phyloP scores from a whole-genome alignment of 2,113 vertebrate species.

The Riparia riparia region DNA sequence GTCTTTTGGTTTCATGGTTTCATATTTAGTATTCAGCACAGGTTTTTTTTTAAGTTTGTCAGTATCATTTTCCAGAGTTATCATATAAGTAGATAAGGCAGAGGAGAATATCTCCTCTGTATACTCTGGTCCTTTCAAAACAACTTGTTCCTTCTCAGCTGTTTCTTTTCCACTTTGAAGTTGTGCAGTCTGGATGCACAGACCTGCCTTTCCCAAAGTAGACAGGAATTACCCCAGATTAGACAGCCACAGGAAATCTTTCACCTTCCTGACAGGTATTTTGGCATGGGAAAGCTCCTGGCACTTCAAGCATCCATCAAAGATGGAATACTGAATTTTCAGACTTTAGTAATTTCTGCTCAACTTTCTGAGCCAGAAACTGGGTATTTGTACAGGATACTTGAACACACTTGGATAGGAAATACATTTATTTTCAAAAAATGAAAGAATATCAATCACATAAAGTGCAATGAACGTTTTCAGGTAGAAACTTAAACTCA shows the following conservation, averaged over 20 bases:
- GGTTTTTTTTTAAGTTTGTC: not conserved
- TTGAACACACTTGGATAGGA: not conserved
- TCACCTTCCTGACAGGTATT: not conserved
- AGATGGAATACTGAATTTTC: not conserved
- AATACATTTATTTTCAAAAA: not conserved
- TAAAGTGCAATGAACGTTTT: not conserved
- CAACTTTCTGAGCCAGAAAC: not conserved
- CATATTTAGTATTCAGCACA: not conserved
- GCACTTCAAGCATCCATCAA: not conserved
- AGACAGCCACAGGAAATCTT: not conserved
- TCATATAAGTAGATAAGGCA: not conserved
- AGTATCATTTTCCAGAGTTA: not conserved
- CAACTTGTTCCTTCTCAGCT: not conserved
- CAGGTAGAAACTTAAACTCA: not conserved
- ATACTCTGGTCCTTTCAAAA: not conserved
- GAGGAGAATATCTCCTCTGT: not conserved
- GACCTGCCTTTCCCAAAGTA: not conserved
- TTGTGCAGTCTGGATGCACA: not conserved
- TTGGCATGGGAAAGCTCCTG: not conserved
- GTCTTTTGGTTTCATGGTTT: not conserved
- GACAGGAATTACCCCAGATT: not conserved
- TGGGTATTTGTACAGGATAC: not conserved
- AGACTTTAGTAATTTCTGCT: not conserved
- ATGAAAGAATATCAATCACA: not conserved
- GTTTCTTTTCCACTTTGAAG: not conserved